phyloP scores from a whole-genome alignment of 1,140 invertebrate genomes.

The Ips nitidus region DNA sequence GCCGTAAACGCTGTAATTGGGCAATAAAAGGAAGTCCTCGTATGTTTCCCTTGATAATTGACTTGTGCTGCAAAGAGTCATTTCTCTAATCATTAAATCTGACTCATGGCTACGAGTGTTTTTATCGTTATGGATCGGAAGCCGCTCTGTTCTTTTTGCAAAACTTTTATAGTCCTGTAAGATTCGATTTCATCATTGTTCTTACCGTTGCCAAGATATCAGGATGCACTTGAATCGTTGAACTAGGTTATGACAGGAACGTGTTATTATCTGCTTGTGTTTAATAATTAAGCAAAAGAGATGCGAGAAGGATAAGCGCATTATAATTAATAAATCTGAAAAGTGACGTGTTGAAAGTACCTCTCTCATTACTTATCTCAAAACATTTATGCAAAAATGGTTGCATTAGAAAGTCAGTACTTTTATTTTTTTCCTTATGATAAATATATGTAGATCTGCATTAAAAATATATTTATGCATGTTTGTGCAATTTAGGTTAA shows the following conservation, averaged over 20 bases:
- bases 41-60: neutral
- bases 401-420: too few species aligned
- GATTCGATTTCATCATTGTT: too few species aligned
- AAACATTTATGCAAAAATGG: neutral
- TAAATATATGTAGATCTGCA: too few species aligned
- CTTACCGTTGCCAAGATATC: too few species aligned
- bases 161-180: too few species aligned
- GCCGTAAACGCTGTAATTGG: neutral
- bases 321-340: slow-evolving; percentile 3
- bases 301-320: neutral
- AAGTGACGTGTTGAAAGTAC: neutral
- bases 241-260: neutral
- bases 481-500: too few species aligned
- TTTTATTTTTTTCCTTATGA: too few species aligned
- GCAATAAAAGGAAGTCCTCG: slow-evolving; percentile 1
- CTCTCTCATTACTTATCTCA: neutral
- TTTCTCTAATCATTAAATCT: neutral
- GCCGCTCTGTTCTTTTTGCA: too few species aligned
- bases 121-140: neutral
- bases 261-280: neutral
- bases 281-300: neutral
- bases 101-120: neutral
- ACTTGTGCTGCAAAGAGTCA: neutral
- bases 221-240: neutral
- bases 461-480: too few species aligned